Evolutionary conservation across 1,140 invertebrate genomes (phyloP), one percentile per base, ranked within the genome.

Genomic region (Drosophila miranda): DNA sequence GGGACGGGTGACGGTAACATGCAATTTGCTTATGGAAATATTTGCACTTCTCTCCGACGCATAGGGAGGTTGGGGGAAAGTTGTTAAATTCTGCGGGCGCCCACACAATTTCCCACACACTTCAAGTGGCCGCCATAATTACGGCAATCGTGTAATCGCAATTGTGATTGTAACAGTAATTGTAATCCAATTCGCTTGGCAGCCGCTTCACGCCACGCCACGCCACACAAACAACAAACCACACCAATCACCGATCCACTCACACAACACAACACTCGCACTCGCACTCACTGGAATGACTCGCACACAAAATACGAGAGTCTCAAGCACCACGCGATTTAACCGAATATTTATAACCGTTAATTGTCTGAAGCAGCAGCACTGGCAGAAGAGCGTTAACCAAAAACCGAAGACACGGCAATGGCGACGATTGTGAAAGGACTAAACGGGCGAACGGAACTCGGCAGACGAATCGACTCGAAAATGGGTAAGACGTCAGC

Each of bases 371-470:
- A 68, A 53, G 26, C 42, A 44, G 41, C 43, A 64, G 55, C 38
- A 30, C 46, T 34, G 55, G 14, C 46, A 23, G 55, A 46, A 53
- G 34, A 61, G 21, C 28, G 68, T 9, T 13, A 41, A 16, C 28
- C 45, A 63, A 54, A 69, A 51, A 38, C 67, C 61, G 72, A 75
- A 86, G 69, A 81, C 77, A 86, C 80, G 77, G 78, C 80, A 78
- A 81, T 83, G 81, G 75, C 74, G 81, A 84, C 81, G 81, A 77
- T 84, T 84, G 81, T 61, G 77, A 84, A 86, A 86, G 81, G 81
- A 86, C 81, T 86, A 86, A 83, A 83, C 69, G 53, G 63, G 70
- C 64, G 66, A 71, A 78, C 55, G 75, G 57, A 67, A 73, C 74
- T 68, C 66, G 75, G 59, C 50, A 59, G 54, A 66, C 62, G 61